A percentile compares a stretch with the other conserved stretches of the same genome.
Conservation (phyloP, 2,888 invertebrate genomes). For the Hydrotaea cyrtoneurina region DNA sequence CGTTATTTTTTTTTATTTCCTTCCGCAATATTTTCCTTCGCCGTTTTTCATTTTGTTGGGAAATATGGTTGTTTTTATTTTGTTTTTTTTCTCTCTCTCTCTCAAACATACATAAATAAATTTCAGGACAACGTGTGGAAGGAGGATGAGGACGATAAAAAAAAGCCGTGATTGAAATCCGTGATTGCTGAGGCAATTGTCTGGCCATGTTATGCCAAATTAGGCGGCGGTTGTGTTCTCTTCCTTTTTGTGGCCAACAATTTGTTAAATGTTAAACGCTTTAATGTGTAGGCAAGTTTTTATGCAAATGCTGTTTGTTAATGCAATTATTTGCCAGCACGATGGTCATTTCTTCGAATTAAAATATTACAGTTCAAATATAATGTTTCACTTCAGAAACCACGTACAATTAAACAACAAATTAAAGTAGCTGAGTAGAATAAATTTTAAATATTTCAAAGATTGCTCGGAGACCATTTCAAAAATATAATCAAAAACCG, state of each 20-base stretch:
- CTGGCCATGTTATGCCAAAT: constrained; percentile 7
- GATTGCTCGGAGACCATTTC: no score
- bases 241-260: neutral
- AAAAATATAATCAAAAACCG: no score
- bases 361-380: no score
- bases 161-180: neutral
- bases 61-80: neutral
- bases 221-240: neutral
- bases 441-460: no score
- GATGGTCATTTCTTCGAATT: neutral
- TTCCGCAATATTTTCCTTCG: neutral
- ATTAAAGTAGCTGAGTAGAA: no score
- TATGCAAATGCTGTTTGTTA: constrained; percentile 8
- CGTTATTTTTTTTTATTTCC: neutral
- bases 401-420: no score
- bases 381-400: no score
- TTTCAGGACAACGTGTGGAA: neutral
- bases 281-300: constrained; percentile 12
- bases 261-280: constrained; percentile 1
- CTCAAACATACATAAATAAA: neutral
- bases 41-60: neutral
- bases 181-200: neutral
- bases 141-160: neutral
- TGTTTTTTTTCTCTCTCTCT: neutral
- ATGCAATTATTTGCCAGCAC: neutral